Evolutionary conservation across 1,140 invertebrate genomes (phyloP).

Genomic region (Drosophila guanche): DNA sequence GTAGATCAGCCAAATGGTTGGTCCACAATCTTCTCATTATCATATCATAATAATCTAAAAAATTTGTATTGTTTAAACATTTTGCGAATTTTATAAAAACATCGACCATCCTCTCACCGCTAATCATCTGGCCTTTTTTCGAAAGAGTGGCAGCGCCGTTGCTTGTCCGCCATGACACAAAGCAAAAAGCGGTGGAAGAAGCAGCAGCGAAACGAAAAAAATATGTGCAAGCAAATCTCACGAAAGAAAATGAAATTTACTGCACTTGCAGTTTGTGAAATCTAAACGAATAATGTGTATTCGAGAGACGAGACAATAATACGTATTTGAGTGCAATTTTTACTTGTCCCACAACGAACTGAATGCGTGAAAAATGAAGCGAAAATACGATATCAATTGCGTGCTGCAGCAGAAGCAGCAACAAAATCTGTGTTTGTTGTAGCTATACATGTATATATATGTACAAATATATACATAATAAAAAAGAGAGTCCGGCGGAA

Average conservation of each 20-base stretch:
- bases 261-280: slow-evolving; percentile 49
- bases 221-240: slow-evolving; percentile 75
- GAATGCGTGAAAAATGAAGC: slow-evolving; percentile 60
- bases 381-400: slow-evolving; percentile 73
- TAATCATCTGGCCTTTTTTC: background rate
- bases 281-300: slow-evolving; percentile 52
- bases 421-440: slow-evolving; percentile 74
- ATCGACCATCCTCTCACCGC: background rate
- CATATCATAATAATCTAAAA: no score
- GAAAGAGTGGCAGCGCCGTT: slow-evolving; percentile 1
- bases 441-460: slow-evolving; percentile 47
- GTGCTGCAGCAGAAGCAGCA: slow-evolving; percentile 65
- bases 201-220: slow-evolving; percentile 64
- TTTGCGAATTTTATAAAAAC: no score
- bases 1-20: no score
- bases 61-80: no score
- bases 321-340: slow-evolving; percentile 45
- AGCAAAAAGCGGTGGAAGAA: slow-evolving; percentile 68
- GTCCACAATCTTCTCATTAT: no score
- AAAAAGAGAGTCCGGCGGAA: slow-evolving; percentile 26
- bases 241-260: slow-evolving; percentile 63
- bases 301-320: slow-evolving; percentile 61
- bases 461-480: slow-evolving; percentile 57
- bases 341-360: slow-evolving; percentile 8
- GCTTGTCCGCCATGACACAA: slow-evolving; percentile 61